Percentiles rank a stretch among this genome's conserved stretches.
phyloP scores from a whole-genome alignment of 2,888 invertebrate species.

The Noctua janthina region DNA sequence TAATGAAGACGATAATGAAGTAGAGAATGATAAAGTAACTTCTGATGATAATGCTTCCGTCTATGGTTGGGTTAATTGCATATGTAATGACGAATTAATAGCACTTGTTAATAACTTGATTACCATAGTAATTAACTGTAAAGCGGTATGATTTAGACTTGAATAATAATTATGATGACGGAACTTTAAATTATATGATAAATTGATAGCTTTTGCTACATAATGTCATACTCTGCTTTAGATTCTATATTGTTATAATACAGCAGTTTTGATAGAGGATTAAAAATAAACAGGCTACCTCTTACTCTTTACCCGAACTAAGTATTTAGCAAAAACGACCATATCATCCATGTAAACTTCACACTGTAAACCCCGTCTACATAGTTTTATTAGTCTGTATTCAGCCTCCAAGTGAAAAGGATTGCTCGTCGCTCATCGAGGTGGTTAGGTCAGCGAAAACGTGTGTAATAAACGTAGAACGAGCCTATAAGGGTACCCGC shows the following conservation, averaged over 20 bases:
- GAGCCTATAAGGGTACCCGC: slow-evolving; percentile 65
- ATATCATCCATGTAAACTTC: slow-evolving; percentile 19
- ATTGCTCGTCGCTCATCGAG: slow-evolving; percentile 65
- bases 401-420: slow-evolving; percentile 57
- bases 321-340: neutral
- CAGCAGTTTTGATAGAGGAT: neutral
- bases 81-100: slow-evolving; percentile 6
- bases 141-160: neutral
- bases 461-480: slow-evolving; percentile 70
- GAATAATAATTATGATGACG: neutral
- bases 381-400: slow-evolving; percentile 57
- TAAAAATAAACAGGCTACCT: neutral
- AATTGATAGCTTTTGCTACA: neutral
- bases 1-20: too few relatives aligned
- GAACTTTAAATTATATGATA: neutral
- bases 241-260: neutral
- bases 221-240: neutral
- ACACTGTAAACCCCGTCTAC: slow-evolving; percentile 19
- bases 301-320: neutral
- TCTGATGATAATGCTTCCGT: neutral
- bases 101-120: neutral
- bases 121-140: neutral
- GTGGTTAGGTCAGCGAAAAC: slow-evolving; percentile 74
- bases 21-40: neutral
- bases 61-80: neutral